Percentiles rank a stretch among this genome's conserved stretches.
Conservation (phyloP, 2,888 invertebrate genomes). For the Hydroisotoma schaefferi region DNA sequence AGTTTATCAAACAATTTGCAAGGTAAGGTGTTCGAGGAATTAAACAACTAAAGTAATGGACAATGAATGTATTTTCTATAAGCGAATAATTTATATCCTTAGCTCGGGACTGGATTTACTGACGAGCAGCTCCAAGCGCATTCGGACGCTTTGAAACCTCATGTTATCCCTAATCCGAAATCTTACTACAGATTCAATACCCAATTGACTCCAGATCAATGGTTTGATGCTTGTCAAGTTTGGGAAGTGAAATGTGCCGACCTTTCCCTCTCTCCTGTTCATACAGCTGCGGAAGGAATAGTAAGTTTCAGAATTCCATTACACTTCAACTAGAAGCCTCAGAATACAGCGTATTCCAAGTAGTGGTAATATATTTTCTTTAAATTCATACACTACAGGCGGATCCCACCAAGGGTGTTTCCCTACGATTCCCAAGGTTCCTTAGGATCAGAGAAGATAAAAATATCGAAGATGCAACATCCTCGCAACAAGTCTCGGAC, state of each 20-base stretch:
- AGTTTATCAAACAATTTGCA: slow-evolving; percentile 88
- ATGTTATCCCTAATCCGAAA: slow-evolving; percentile 70
- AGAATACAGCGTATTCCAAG: neutral
- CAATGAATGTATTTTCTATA: slow-evolving; percentile 4
- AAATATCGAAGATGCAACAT: slow-evolving; percentile 84
- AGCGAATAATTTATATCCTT: slow-evolving; percentile 16
- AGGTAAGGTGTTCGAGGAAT: slow-evolving; percentile 58
- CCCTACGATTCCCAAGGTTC: slow-evolving; percentile 91
- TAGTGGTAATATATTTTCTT: slow-evolving; percentile 12
- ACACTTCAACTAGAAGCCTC: neutral
- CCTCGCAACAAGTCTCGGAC: slow-evolving; percentile 79
- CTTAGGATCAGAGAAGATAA: slow-evolving; percentile 88
- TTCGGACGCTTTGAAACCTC: slow-evolving; percentile 69
- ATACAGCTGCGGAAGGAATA: slow-evolving; percentile 81
- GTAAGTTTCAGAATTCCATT: slow-evolving; percentile 55
- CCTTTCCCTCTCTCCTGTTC: slow-evolving; percentile 90
- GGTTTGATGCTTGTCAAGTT: slow-evolving; percentile 82
- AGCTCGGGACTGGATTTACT: slow-evolving; percentile 90
- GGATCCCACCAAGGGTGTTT: slow-evolving; percentile 87
- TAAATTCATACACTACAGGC: slow-evolving; percentile 60
- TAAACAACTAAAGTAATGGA: neutral
- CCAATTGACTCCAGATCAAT: slow-evolving; percentile 73
- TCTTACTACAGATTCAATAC: slow-evolving; percentile 76
- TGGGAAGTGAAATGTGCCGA: slow-evolving; percentile 98
- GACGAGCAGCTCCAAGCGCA: slow-evolving; percentile 82